These are phyloP conservation scores for Batillaria attramentaria DNA, from an alignment of 1,140 invertebrate genomes.

Conservation along the genomic window DNA sequence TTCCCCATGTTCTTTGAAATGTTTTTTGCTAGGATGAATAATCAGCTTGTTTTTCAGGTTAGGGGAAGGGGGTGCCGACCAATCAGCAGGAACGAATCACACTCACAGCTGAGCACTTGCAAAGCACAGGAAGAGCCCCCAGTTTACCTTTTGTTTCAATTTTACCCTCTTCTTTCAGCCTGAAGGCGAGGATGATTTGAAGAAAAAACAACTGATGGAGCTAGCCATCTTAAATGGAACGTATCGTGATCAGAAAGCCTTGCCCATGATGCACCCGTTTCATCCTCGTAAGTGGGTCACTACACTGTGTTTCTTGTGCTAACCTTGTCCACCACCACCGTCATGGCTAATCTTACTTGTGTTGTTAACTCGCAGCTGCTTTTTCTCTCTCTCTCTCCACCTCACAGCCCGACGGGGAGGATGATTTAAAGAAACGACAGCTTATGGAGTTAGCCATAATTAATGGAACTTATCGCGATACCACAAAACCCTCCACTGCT, in stretches of 20 bases:
- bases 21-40: too few species aligned
- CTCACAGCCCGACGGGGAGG: slow-evolving; percentile 96
- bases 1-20: too few species aligned
- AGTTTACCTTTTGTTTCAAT: slow-evolving; percentile 19
- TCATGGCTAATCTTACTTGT: slow-evolving; percentile 19
- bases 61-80: too few species aligned
- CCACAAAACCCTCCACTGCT: slow-evolving; percentile 60
- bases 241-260: slow-evolving; percentile 83
- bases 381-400: slow-evolving; percentile 20
- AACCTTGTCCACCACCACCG: not conserved
- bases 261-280: slow-evolving; percentile 41
- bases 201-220: slow-evolving; percentile 99
- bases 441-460: slow-evolving; percentile 99
- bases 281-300: slow-evolving; percentile 55
- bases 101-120: too few species aligned
- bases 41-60: too few species aligned
- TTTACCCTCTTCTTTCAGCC: slow-evolving; percentile 79
- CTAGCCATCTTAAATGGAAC: slow-evolving; percentile 99
- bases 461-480: slow-evolving; percentile 97
- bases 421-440: slow-evolving; percentile 99
- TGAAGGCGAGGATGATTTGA: slow-evolving; percentile 99
- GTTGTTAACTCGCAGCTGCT: slow-evolving; percentile 8
- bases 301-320: not conserved
- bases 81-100: too few species aligned
- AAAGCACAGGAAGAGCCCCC: not conserved